Evolutionary conservation across 2,888 invertebrate genomes (phyloP).

Genomic region (Thumatha senex): DNA sequence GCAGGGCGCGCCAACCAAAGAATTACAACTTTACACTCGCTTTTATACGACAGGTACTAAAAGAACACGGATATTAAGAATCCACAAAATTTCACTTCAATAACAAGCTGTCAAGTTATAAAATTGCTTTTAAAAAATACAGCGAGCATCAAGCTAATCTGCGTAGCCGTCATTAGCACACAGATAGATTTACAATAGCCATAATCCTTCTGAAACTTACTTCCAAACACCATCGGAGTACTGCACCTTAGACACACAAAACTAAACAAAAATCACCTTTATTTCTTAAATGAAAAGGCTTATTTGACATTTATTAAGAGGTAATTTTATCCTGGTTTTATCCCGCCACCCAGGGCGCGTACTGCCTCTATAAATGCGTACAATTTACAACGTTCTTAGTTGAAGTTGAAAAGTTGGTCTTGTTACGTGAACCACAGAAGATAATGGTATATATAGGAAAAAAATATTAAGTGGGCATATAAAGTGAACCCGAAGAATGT

Average conservation of each 20-base stretch:
- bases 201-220: conserved; percentile 73
- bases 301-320: neutral
- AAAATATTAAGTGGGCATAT: conserved; percentile 33
- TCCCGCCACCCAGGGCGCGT: conserved; percentile 70
- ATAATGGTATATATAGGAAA: conserved; percentile 48
- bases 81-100: conserved; percentile 25
- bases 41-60: conserved; percentile 20
- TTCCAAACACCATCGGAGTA: conserved; percentile 33
- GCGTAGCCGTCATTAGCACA: conserved; percentile 68
- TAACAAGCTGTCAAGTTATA: conserved; percentile 36
- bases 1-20: conserved; percentile 15
- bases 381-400: conserved; percentile 74
- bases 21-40: conserved; percentile 34
- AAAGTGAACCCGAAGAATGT: conserved; percentile 21
- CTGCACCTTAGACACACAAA: neutral
- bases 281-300: neutral
- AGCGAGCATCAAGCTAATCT: conserved; percentile 48
- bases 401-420: conserved; percentile 73
- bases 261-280: conserved; percentile 16
- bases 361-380: conserved; percentile 71
- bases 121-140: conserved; percentile 37
- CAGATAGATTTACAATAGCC: conserved; percentile 72
- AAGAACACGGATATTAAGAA: conserved; percentile 22
- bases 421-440: conserved; percentile 61
- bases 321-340: conserved; percentile 11